These are phyloP conservation scores for Dioctria rufipes DNA, from an alignment of 2,888 invertebrate species.

Conservation along the genomic window DNA sequence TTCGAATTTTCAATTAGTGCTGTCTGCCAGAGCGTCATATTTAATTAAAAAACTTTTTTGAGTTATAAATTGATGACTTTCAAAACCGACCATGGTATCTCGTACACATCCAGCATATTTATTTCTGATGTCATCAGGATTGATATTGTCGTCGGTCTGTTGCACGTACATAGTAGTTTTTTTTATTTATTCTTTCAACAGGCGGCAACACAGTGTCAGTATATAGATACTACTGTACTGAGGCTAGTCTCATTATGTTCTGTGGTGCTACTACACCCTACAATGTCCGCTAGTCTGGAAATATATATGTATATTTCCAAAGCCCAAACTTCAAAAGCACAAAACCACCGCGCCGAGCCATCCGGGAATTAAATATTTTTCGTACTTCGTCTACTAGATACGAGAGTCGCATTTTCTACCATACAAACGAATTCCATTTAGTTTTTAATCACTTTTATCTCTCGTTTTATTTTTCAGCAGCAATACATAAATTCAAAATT, in stretches of 20 bases:
- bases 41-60: conserved; percentile 15
- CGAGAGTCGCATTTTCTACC: conserved; percentile 10
- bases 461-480: conserved; percentile 12
- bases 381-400: not conserved
- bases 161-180: too few species aligned
- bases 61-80: conserved; percentile 15
- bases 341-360: not conserved
- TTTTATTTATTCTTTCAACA: too few species aligned
- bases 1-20: conserved; percentile 27
- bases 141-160: not conserved
- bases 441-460: conserved; percentile 36
- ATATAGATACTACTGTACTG: not conserved
- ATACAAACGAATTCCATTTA: conserved; percentile 32
- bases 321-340: too few species aligned
- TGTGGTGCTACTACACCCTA: not conserved
- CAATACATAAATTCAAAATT: conserved; percentile 15
- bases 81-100: not conserved
- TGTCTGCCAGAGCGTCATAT: conserved; percentile 3
- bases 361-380: conserved; percentile 14
- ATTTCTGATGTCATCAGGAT: too few species aligned
- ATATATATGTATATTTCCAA: too few species aligned
- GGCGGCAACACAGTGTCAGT: too few species aligned
- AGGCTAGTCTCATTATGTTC: conserved; percentile 6
- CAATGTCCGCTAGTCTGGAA: too few species aligned
- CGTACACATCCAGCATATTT: too few species aligned